Evolutionary conservation across 2,113 vertebrate species (phyloP).

Genomic region (Antigone vipio): DNA sequence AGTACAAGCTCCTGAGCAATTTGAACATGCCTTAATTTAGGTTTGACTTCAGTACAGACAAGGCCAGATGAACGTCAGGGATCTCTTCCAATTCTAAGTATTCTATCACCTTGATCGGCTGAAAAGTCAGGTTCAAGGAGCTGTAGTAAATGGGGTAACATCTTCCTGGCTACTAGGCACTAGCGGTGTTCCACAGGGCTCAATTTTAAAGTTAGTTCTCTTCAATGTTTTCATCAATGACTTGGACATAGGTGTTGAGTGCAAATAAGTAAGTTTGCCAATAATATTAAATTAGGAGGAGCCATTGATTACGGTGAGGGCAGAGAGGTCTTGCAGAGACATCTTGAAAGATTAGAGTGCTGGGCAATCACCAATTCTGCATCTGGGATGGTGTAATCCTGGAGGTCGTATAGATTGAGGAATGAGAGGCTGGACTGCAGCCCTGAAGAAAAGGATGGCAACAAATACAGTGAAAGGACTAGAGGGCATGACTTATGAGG

Average conservation of each 20-base stretch:
- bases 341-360: not conserved
- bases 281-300: not conserved
- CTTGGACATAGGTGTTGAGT: not conserved
- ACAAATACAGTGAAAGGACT: not conserved
- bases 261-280: not conserved
- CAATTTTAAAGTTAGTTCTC: not conserved
- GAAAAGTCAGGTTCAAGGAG: not conserved
- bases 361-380: not conserved
- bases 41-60: not conserved
- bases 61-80: not conserved
- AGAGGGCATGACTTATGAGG: not conserved
- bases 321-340: not conserved
- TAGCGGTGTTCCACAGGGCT: not conserved
- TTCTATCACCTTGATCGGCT: not conserved
- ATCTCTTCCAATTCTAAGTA: not conserved
- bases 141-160: not conserved
- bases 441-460: not conserved
- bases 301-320: not conserved
- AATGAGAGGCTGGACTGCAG: not conserved
- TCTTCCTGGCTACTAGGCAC: not conserved
- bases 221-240: not conserved
- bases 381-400: not conserved
- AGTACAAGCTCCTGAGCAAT: not conserved
- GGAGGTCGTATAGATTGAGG: accelerated
- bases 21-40: not conserved